Percentiles rank a stretch among this genome's conserved stretches.
Evolutionary conservation across 1,140 invertebrate genomes (phyloP).

Genomic region (Doryteuthis pealeii): DNA sequence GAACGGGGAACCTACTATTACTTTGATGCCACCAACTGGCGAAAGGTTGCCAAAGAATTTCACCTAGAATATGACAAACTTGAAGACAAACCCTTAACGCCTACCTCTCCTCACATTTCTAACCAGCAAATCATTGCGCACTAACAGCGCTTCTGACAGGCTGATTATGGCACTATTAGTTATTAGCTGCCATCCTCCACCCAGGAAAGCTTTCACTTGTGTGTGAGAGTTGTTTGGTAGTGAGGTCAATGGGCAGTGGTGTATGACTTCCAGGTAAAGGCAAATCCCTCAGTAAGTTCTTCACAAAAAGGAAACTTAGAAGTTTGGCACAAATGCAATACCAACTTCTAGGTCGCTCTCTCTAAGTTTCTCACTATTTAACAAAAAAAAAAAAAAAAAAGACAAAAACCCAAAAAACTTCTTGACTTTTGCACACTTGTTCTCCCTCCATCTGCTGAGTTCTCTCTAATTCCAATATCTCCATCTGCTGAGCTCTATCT

Average conservation of each 20-base stretch:
- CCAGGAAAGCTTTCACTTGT: background rate
- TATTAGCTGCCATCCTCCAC: background rate
- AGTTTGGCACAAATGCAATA: too few relatives aligned
- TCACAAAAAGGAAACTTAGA: background rate
- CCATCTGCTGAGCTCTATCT: too few relatives aligned
- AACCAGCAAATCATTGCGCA: conserved; percentile 19
- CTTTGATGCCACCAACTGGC: conserved; percentile 94
- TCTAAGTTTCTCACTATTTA: too few relatives aligned
- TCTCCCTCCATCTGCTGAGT: too few relatives aligned
- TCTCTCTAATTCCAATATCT: too few relatives aligned
- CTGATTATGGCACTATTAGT: background rate
- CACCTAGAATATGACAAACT: conserved; percentile 96
- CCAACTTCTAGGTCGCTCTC: too few relatives aligned
- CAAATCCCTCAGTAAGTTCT: background rate
- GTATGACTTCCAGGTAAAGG: background rate
- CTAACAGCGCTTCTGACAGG: background rate
- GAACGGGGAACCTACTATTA: conserved; percentile 98
- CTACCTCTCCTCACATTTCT: conserved; percentile 29
- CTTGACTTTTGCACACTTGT: too few relatives aligned
- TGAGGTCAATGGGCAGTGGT: background rate
- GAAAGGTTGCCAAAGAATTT: conserved; percentile 93
- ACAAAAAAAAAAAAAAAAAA: too few relatives aligned
- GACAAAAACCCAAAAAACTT: too few relatives aligned
- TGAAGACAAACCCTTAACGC: conserved; percentile 75
- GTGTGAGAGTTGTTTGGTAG: background rate